Percentiles rank a stretch among this genome's conserved stretches.
Conservation (phyloP, 2,797 vertebrate species). For the Amblyraja radiata region DNA sequence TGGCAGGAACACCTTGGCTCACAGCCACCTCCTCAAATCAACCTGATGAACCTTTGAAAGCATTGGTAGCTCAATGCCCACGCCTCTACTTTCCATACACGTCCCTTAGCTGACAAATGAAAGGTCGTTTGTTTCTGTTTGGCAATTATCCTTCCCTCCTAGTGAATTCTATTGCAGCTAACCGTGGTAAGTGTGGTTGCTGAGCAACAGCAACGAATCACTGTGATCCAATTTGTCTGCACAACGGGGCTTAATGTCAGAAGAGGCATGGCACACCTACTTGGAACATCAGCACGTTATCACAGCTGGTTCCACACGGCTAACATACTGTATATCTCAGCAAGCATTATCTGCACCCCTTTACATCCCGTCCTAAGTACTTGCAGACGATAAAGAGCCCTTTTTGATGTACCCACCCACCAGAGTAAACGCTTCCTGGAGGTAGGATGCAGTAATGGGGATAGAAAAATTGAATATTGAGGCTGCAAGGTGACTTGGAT, state of each 20-base stretch:
- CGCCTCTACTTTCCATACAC: not conserved
- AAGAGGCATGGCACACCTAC: not conserved
- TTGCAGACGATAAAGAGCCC: not conserved
- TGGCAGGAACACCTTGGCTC: too few species aligned
- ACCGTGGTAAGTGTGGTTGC: not conserved
- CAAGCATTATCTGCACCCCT: too few species aligned
- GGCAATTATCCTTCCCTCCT: not conserved
- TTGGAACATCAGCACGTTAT: not conserved
- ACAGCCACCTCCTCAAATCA: not conserved
- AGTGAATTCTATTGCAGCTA: not conserved
- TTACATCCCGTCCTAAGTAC: too few species aligned
- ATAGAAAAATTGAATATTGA: too few species aligned
- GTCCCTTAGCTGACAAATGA: not conserved
- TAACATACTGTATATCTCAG: not conserved
- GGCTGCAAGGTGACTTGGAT: too few species aligned
- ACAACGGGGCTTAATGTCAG: not conserved
- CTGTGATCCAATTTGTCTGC: not conserved
- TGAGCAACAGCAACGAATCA: not conserved
- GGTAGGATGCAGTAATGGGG: too few species aligned
- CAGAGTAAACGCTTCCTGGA: not conserved
- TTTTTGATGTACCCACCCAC: too few species aligned
- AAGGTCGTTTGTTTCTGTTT: not conserved
- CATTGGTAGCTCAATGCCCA: not conserved
- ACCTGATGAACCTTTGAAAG: slow-evolving; percentile 10
- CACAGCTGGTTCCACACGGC: not conserved